A percentile compares a stretch with the other conserved stretches of the same genome.
Evolutionary conservation across 2,797 vertebrate genomes (phyloP).

Genomic region (Tolypeutes matacus): DNA sequence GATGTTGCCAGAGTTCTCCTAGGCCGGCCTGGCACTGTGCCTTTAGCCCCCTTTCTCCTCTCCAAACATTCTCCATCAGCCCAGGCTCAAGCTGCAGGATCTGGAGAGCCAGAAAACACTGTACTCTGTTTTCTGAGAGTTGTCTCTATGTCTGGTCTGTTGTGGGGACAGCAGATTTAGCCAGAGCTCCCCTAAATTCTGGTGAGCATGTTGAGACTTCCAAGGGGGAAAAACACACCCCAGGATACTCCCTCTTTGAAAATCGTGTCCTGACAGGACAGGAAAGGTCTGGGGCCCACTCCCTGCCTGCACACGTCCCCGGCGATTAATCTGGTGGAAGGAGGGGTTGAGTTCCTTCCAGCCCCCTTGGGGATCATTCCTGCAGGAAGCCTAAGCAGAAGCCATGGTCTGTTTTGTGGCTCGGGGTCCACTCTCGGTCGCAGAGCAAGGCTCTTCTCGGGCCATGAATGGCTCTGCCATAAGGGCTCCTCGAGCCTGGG

Average conservation of each 20-base stretch:
- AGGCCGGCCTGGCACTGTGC: neutral
- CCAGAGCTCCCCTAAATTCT: neutral
- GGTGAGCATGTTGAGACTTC: neutral
- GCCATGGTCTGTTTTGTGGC: neutral
- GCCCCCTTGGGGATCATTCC: neutral
- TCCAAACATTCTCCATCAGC: rapidly evolving
- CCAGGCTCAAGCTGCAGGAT: neutral
- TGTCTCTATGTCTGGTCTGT: neutral
- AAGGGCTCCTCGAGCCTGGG: neutral
- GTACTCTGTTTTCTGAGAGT: neutral
- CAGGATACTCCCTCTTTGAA: neutral
- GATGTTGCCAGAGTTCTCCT: too few relatives aligned
- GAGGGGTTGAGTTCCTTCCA: neutral
- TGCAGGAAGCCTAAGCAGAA: rapidly evolving
- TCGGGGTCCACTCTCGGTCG: neutral
- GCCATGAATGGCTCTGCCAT: rapidly evolving
- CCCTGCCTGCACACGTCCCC: neutral
- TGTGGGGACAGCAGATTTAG: neutral
- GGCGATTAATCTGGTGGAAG: neutral
- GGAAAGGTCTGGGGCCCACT: neutral
- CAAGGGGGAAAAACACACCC: neutral
- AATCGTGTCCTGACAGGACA: neutral
- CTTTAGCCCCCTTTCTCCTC: neutral
- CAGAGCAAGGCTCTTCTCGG: neutral
- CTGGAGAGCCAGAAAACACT: neutral